Conservation (phyloP, 2,113 vertebrate species). For the Rhegmatorhina hoffmannsi region DNA sequence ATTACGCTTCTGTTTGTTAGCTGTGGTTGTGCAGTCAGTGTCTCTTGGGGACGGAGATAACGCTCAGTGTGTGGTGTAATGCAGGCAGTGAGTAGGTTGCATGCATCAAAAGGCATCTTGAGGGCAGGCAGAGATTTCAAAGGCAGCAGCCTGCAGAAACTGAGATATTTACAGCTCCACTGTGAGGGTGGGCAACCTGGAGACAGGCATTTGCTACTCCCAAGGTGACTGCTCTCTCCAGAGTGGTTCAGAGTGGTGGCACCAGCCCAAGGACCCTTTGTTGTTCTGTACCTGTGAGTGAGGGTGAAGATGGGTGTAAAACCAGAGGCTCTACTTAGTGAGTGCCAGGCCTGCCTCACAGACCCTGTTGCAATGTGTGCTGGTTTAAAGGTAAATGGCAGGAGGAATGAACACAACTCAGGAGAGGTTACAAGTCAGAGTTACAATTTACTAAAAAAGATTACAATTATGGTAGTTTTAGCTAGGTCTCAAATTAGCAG, state of each 20-base stretch:
- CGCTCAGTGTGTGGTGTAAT: not conserved
- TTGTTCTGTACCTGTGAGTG: not conserved
- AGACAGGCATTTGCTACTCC: not conserved
- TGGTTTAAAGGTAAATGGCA: too few species aligned
- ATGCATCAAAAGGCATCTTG: not conserved
- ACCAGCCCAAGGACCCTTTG: not conserved
- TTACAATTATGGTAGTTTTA: too few species aligned
- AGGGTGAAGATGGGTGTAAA: not conserved
- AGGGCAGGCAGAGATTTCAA: conserved; percentile 21
- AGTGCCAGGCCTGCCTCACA: not conserved
- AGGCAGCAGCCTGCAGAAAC: conserved; percentile 1
- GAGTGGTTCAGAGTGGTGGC: not conserved
- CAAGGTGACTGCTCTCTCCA: not conserved
- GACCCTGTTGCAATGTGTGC: not conserved
- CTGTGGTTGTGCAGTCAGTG: not conserved
- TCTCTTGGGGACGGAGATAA: not conserved
- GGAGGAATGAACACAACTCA: too few species aligned
- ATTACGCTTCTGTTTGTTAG: conserved; percentile 29
- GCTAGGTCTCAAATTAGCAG: too few species aligned
- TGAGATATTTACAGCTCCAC: not conserved
- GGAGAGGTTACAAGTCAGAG: too few species aligned
- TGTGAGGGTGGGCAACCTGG: not conserved
- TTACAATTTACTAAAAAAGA: too few species aligned
- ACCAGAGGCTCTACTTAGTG: not conserved
- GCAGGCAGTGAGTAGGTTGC: not conserved